Conservation (phyloP, 2,888 invertebrate genomes). For the Dicyrtoma fusca region DNA sequence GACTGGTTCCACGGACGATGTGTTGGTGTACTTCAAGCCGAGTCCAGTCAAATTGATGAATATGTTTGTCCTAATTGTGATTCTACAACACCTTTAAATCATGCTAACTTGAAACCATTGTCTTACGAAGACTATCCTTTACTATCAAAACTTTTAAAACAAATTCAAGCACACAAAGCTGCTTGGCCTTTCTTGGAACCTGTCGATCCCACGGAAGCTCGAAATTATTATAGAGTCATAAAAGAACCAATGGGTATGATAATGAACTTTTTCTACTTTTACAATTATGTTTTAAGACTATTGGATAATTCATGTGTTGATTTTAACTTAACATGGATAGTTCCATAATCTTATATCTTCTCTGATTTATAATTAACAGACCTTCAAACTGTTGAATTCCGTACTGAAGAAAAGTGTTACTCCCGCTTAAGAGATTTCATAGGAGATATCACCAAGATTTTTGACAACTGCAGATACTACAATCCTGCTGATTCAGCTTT, state of each 20-base stretch:
- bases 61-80: slow-evolving; percentile 97
- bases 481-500: slow-evolving; percentile 95
- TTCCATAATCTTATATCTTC: slow-evolving; percentile 17
- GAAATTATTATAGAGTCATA: slow-evolving; percentile 95
- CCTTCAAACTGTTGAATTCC: slow-evolving; percentile 86
- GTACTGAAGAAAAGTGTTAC: slow-evolving; percentile 81
- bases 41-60: slow-evolving; percentile 92
- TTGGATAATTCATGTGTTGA: too few relatives aligned
- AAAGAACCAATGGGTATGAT: slow-evolving; percentile 92
- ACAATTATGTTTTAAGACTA: too few relatives aligned
- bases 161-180: slow-evolving; percentile 89
- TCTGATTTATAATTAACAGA: slow-evolving; percentile 65
- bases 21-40: slow-evolving; percentile 90
- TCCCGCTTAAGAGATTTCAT: slow-evolving; percentile 91
- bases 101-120: slow-evolving; percentile 85
- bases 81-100: slow-evolving; percentile 83
- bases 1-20: slow-evolving; percentile 99
- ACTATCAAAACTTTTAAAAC: slow-evolving; percentile 82
- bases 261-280: too few relatives aligned
- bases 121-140: slow-evolving; percentile 78
- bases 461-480: slow-evolving; percentile 98
- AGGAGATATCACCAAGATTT: slow-evolving; percentile 96
- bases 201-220: slow-evolving; percentile 92
- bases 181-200: slow-evolving; percentile 99
- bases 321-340: background rate